Conservation (phyloP, 53 echinoderm and acorn worm species). For the Astropecten irregularis region DNA sequence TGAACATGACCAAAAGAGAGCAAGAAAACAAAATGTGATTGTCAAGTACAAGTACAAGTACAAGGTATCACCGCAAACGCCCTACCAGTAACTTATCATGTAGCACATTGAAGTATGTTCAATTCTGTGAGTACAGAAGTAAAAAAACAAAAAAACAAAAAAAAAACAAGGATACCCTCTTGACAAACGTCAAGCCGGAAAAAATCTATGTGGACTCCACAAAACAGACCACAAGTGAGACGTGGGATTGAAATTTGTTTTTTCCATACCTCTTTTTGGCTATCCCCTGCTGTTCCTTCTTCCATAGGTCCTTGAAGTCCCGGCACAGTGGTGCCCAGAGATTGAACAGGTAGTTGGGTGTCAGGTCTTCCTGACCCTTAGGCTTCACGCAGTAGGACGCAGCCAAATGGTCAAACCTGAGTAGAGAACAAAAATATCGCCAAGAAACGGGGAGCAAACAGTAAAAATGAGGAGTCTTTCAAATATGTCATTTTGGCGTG, state of each 20-base stretch:
- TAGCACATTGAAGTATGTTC: too few relatives aligned
- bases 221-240: too few relatives aligned
- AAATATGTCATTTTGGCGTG: too few relatives aligned
- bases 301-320: conserved; percentile 96
- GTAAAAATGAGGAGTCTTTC: too few relatives aligned
- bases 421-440: neutral
- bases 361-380: conserved; percentile 78
- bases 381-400: conserved; percentile 86
- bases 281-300: conserved; percentile 85
- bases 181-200: too few relatives aligned
- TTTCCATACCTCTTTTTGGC: conserved; percentile 84
- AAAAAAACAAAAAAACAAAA: too few relatives aligned
- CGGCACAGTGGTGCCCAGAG: conserved; percentile 89
- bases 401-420: conserved; percentile 72
- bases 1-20: neutral
- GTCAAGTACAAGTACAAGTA: neutral
- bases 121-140: too few relatives aligned
- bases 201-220: too few relatives aligned
- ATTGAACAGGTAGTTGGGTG: conserved; percentile 83
- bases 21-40: neutral
- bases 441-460: neutral
- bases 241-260: too few relatives aligned
- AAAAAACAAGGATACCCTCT: too few relatives aligned
- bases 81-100: too few relatives aligned
- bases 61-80: neutral